These are phyloP conservation scores for Phylloscopus collybita DNA, from an alignment of 2,797 vertebrate genomes.

Conservation along the genomic window DNA sequence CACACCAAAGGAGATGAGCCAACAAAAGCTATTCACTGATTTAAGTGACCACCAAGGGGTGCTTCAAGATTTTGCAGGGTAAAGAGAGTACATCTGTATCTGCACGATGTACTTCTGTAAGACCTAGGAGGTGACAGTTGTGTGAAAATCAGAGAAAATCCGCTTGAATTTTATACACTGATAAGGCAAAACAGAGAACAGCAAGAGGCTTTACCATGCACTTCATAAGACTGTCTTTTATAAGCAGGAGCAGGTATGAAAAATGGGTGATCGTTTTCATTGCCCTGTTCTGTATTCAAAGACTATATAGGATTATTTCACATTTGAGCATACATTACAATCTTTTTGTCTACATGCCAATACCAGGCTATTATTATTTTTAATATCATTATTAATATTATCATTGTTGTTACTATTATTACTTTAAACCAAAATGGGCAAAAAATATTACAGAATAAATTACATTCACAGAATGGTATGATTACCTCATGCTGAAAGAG, in stretches of 20 bases:
- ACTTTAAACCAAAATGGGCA: constrained; percentile 10
- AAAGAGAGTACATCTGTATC: background rate
- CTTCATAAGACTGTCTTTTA: background rate
- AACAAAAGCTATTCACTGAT: background rate
- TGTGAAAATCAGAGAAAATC: background rate
- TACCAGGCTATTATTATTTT: background rate
- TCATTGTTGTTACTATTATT: background rate
- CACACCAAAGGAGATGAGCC: background rate
- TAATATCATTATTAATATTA: background rate
- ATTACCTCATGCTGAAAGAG: background rate
- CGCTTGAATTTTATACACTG: background rate
- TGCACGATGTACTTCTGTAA: background rate
- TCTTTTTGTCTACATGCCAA: background rate
- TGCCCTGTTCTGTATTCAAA: background rate
- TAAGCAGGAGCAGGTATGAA: background rate
- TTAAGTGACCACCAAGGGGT: background rate
- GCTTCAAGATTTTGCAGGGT: background rate
- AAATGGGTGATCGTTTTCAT: background rate
- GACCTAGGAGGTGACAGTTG: background rate
- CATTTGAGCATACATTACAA: background rate
- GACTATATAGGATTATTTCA: background rate
- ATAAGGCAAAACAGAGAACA: background rate
- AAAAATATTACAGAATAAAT: constrained; percentile 12
- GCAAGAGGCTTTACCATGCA: background rate
- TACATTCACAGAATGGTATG: background rate